Evolutionary conservation across 53 echinoderm and acorn worm genomes (phyloP).

Genomic region (Hippasteria phrygiana): DNA sequence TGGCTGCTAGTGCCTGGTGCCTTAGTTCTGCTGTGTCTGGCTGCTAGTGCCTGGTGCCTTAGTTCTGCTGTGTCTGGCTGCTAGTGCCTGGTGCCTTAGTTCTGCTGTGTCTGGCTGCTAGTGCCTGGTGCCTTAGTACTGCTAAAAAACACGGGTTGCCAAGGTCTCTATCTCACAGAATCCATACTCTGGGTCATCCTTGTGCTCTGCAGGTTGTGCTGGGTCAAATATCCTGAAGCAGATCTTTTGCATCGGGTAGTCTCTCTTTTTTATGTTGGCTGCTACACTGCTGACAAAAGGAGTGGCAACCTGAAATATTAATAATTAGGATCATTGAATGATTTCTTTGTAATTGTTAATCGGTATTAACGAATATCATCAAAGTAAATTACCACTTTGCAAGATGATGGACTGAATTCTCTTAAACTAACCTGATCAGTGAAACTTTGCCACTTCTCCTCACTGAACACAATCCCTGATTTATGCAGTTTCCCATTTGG

Average conservation of each 20-base stretch:
- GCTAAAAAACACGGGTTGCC: neutral
- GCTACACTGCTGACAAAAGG: too few relatives aligned
- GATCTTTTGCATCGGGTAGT: neutral
- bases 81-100: neutral
- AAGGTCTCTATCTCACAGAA: neutral
- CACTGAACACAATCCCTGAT: neutral
- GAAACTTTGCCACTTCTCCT: constrained; percentile 15
- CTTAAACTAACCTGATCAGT: neutral
- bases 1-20: neutral
- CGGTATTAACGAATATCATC: neutral
- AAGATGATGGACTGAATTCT: neutral
- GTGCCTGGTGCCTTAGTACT: neutral
- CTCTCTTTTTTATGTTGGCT: neutral
- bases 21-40: neutral
- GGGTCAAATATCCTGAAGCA: neutral
- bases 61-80: neutral
- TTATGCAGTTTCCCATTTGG: neutral
- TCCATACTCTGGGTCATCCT: neutral
- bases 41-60: neutral
- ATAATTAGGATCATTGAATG: neutral
- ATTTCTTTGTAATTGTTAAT: neutral
- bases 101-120: neutral
- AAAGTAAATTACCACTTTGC: too few relatives aligned
- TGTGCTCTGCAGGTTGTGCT: neutral
- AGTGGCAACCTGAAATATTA: neutral